Base-by-base conservation (phyloP, 92 coral and sea anemone genomes). In the Zoanthus sansibaricus region DNA sequence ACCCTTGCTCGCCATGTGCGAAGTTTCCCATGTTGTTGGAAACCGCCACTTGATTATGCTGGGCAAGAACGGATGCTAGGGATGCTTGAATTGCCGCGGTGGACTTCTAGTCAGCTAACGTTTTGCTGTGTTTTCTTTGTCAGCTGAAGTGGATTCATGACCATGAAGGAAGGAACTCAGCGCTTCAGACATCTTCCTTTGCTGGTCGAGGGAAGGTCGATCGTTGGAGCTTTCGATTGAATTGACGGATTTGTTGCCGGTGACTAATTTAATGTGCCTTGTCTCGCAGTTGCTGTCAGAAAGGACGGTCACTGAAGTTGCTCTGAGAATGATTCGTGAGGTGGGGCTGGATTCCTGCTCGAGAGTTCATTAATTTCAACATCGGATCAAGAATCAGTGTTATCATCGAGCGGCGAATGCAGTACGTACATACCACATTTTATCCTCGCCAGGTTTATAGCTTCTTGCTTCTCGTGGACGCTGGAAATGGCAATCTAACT, bases 401-500 rank as follows among this genome's bases (percentile, higher is more conserved):
- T 37, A 2, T 2, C 42, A 2, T 4, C 42, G 2, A 37, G 42
- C 42, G 42, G 42, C 42, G 42, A 37, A 37, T 37, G 2, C 3
- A 37, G 25, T 25, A 25, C 25, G 25, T 25, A 25, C 2, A 4
- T 37, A 37, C 42, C 42, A 37, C 42, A 37, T 4, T 37, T 37
- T 37, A 37, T 37, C 42, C 42, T 37, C 4, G 42, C 42, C 42
- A 37, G 42, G 42, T 0, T 37, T 37, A 37, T 2, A 37, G 42
- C 42, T 37, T 37, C 42, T 66, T 5, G 59, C 21, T 46, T 73
- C 62, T 76, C 75, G 71, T 7, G 90, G 94, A 76, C 84, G 32
- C 71, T 91, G 94, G 68, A 91, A 91, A 12, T 85, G 87, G 74
- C 79, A 86, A 77, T 88, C 79, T 30, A 56, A 77, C 4, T 14